These are phyloP conservation scores for Halcyon senegalensis DNA, from an alignment of 2,113 vertebrate genomes.

Conservation along the genomic window DNA sequence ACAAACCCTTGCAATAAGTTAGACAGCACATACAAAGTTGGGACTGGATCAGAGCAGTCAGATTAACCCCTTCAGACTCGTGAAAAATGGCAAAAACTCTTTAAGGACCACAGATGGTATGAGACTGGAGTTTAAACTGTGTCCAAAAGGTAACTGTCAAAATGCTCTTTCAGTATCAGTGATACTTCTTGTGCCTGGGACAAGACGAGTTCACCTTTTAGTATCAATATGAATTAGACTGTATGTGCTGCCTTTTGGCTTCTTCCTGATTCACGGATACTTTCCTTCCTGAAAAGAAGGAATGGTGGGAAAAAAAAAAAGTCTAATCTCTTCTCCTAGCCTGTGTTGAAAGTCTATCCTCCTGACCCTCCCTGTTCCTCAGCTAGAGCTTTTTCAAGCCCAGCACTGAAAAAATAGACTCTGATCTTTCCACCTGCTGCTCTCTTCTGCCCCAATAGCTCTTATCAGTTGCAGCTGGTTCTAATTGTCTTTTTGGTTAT, in stretches of 20 bases:
- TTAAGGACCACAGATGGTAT: neutral
- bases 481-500: neutral
- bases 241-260: neutral
- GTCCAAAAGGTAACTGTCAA: neutral
- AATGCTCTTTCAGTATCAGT: neutral
- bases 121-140: neutral
- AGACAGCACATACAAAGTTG: neutral
- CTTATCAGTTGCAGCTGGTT: neutral
- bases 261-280: neutral
- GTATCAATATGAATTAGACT: neutral
- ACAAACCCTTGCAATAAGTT: neutral
- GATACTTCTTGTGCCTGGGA: neutral
- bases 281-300: neutral
- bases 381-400: neutral
- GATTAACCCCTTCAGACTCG: neutral
- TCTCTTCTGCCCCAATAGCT: neutral
- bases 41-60: neutral
- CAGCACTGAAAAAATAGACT: neutral
- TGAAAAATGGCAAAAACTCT: neutral
- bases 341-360: neutral
- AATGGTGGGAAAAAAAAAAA: neutral
- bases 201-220: neutral
- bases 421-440: neutral
- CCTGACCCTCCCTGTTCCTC: neutral
- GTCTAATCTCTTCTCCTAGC: neutral